These are phyloP conservation scores for Chamaetylas fuelleborni DNA, from an alignment of 2,113 vertebrate species.

Conservation along the genomic window DNA sequence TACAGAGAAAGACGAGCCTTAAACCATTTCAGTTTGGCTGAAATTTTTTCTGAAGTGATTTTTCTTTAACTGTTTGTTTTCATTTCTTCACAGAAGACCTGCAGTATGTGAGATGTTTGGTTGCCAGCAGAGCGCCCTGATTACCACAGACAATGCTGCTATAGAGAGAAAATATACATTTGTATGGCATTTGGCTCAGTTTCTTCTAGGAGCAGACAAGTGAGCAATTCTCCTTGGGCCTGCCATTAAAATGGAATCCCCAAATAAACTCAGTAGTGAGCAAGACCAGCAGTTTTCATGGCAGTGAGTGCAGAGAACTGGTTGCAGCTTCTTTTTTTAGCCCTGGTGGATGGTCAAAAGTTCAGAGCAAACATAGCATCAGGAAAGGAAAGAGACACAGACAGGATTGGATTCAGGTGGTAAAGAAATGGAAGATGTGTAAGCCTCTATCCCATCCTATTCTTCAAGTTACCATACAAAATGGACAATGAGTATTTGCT, in stretches of 20 bases:
- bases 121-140: neutral
- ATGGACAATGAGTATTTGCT: neutral
- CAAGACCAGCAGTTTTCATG: neutral
- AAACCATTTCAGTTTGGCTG: slow-evolving; percentile 32
- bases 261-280: neutral
- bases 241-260: neutral
- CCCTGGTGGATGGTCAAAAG: neutral
- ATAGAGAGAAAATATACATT: slow-evolving; percentile 14
- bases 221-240: neutral
- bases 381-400: neutral
- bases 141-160: slow-evolving; percentile 33
- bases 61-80: slow-evolving; percentile 57
- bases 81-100: slow-evolving; percentile 36
- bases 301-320: neutral
- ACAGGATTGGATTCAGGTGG: neutral
- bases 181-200: neutral
- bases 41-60: slow-evolving; percentile 16
- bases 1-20: slow-evolving; percentile 53
- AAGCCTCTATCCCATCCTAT: neutral
- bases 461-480: neutral
- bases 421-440: neutral
- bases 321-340: neutral
- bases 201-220: slow-evolving; percentile 1
- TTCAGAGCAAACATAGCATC: neutral
- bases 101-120: neutral